Percentiles rank a stretch among this genome's conserved stretches.
Evolutionary conservation across 2,888 invertebrate genomes (phyloP).

Genomic region (Amphipoea oculea): DNA sequence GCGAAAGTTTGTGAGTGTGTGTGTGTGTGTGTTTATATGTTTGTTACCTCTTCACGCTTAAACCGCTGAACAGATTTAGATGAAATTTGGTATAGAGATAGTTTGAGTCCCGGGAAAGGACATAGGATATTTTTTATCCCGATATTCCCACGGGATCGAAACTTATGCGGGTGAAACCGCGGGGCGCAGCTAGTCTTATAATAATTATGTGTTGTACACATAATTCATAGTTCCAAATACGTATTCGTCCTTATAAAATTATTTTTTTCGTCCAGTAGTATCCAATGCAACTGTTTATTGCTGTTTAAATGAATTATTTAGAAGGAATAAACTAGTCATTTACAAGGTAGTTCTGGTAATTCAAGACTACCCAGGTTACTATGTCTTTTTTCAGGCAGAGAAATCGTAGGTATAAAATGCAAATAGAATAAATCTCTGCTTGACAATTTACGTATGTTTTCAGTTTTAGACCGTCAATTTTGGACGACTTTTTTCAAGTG

Average conservation of each 20-base stretch:
- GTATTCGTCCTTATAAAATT: background rate
- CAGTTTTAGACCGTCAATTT: background rate
- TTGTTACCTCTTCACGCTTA: no score
- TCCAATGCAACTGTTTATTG: background rate
- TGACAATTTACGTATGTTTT: background rate
- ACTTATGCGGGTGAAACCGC: no score
- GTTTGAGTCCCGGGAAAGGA: no score
- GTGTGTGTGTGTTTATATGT: no score
- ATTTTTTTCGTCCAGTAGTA: background rate
- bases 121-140: no score
- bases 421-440: background rate
- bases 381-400: background rate
- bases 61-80: no score
- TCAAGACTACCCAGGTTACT: background rate
- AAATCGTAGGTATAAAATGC: background rate
- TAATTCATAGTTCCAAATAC: background rate
- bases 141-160: no score
- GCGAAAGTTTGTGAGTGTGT: no score
- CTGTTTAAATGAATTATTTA: no score
- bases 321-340: background rate
- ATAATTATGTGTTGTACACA: background rate
- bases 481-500: background rate
- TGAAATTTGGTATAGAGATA: no score
- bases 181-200: background rate
- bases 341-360: background rate